Percentiles rank a stretch among this genome's conserved stretches.
phyloP scores from a whole-genome alignment of 23 tunicate genomes.

The Trididemnum nubilum region DNA sequence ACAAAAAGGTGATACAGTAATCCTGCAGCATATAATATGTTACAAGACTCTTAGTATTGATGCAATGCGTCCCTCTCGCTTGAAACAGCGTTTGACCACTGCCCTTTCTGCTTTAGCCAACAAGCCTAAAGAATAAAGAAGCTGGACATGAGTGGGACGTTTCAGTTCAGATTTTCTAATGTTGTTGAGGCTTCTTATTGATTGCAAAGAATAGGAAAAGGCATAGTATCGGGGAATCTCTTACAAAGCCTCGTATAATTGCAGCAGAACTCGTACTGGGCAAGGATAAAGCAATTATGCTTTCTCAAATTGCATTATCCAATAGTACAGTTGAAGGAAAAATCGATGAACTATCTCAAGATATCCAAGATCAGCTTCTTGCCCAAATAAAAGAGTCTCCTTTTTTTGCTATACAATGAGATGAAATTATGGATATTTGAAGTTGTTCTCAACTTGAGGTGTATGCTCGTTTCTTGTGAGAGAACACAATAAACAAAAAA shows the following conservation, averaged over 20 bases:
- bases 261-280: constrained; percentile 62
- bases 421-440: constrained; percentile 32
- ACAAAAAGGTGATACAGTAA: constrained; percentile 28
- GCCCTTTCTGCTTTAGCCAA: constrained; percentile 45
- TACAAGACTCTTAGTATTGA: constrained; percentile 40
- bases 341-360: constrained; percentile 48
- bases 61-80: constrained; percentile 43
- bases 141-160: constrained; percentile 43
- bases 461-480: constrained; percentile 41
- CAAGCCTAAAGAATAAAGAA: constrained; percentile 44
- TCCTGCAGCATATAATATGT: constrained; percentile 33
- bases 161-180: constrained; percentile 33
- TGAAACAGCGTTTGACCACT: constrained; percentile 44
- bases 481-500: constrained; percentile 28
- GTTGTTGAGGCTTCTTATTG: constrained; percentile 48
- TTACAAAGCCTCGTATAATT: constrained; percentile 38
- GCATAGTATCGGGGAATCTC: constrained; percentile 47
- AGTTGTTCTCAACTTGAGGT: constrained; percentile 37
- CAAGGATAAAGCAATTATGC: constrained; percentile 51
- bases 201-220: constrained; percentile 48
- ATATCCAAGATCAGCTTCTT: constrained; percentile 46
- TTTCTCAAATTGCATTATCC: constrained; percentile 55
- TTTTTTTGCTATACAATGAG: constrained; percentile 40
- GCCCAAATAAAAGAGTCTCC: constrained; percentile 42
- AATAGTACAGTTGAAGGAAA: constrained; percentile 46